phyloP scores from a whole-genome alignment of 2,888 invertebrate genomes.

The Brassicogethes aeneus region DNA sequence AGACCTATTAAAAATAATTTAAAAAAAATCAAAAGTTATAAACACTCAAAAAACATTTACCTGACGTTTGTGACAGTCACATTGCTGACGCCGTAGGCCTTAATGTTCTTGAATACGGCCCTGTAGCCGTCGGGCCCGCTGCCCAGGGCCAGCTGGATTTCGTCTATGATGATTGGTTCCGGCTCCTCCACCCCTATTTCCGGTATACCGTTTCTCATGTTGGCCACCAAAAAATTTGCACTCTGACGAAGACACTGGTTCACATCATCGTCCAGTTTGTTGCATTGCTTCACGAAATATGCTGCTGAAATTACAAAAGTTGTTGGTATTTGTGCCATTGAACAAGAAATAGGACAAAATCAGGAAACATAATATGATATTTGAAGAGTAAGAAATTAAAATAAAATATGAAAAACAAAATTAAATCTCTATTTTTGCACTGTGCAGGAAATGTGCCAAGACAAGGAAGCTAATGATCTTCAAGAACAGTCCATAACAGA shows the following conservation, averaged over 20 bases:
- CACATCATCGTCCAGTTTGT: conserved; percentile 57
- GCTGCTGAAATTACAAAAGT: conserved; percentile 39
- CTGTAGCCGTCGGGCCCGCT: conserved; percentile 75
- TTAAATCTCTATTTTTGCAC: too few relatives aligned
- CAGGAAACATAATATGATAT: too few relatives aligned
- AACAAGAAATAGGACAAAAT: too few relatives aligned
- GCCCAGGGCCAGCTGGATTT: conserved; percentile 71
- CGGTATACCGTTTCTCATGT: conserved; percentile 64
- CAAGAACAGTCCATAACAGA: too few relatives aligned
- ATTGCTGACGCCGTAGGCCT: conserved; percentile 73
- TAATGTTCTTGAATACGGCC: conserved; percentile 70
- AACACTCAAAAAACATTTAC: conserved; percentile 36
- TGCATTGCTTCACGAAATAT: conserved; percentile 67
- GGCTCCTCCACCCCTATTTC: conserved; percentile 63
- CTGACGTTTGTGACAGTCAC: conserved; percentile 71
- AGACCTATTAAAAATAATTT: conserved; percentile 46
- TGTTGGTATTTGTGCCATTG: too few relatives aligned
- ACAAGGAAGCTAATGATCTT: too few relatives aligned
- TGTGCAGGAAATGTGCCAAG: too few relatives aligned
- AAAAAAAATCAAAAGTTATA: background rate
- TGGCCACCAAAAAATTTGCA: conserved; percentile 64
- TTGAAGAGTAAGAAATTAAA: too few relatives aligned
- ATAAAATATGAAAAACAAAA: too few relatives aligned
- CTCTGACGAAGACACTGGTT: conserved; percentile 66
- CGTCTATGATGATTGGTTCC: conserved; percentile 75